phyloP scores from a whole-genome alignment of 2,797 vertebrate genomes.

The Otolemur crassicaudatus region DNA sequence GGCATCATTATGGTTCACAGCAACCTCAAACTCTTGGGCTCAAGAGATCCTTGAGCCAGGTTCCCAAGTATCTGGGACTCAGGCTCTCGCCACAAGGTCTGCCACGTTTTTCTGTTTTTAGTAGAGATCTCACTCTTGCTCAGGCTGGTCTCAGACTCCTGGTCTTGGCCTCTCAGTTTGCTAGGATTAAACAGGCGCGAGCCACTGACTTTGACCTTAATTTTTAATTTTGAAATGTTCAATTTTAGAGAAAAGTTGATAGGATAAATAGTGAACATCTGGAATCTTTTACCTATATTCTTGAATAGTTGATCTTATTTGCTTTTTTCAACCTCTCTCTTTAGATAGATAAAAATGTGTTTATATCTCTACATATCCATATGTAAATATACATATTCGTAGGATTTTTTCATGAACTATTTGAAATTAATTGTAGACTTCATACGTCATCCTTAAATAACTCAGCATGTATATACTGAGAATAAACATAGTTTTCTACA shows the following conservation, averaged over 20 bases:
- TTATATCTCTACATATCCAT: background rate
- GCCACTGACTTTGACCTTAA: background rate
- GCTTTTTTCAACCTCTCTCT: background rate
- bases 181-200: too few relatives aligned
- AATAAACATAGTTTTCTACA: background rate
- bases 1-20: too few relatives aligned
- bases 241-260: constrained; percentile 33
- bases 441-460: background rate
- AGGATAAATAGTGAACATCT: constrained; percentile 10
- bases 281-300: background rate
- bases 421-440: background rate
- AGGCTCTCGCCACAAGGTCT: too few relatives aligned
- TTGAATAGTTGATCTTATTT: constrained; percentile 47
- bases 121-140: too few relatives aligned
- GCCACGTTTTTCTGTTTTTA: too few relatives aligned
- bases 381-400: background rate
- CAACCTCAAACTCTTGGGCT: too few relatives aligned
- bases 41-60: too few relatives aligned
- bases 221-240: constrained; percentile 43
- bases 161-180: too few relatives aligned
- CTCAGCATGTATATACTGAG: background rate
- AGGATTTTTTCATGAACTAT: background rate
- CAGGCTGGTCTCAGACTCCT: too few relatives aligned
- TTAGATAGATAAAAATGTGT: background rate
- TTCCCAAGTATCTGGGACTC: too few relatives aligned